Base-by-base conservation (phyloP, 2,113 vertebrate species). In the Rhinichthys klamathensis region DNA sequence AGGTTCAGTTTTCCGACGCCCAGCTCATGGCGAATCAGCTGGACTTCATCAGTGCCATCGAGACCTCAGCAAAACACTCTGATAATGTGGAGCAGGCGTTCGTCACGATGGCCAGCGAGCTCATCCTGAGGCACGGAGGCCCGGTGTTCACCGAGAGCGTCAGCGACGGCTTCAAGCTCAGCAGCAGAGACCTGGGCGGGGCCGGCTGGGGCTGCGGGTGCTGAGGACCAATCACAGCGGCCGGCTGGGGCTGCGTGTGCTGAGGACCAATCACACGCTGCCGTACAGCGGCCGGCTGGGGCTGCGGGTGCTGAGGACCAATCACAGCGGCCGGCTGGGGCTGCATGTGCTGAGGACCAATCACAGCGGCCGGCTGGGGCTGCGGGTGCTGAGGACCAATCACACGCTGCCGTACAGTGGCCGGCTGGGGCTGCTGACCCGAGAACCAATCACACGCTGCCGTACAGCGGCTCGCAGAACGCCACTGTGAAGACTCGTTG, bases 41-140 rank as follows among this genome's bases (percentile, higher is more conserved):
- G 0, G 96, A 96, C 75, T 96, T 96, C 90, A 92, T 96, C 83
- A 93, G 93, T 61, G 95, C 95, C 91, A 95, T 97, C 23, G 96
- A 97, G 91, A 97, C 96, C 0, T 97, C 96, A 0, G 96, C 96
- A 0, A 97, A 96, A 78, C 96, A 96, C 90, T 94, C 96, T 25
- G 96, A 93, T 93, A 97, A 97, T 0, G 96, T 97, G 91, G 96
- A 97, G 56, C 95, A 96, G 87, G 96, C 96, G 15, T 97, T 97
- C 89, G 89, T 93, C 85, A 93, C 96, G 90, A 93, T 97, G 94
- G 96, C 96, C 41, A 94, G 93, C 0, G 96, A 97, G 92, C 95
- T 97, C 46, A 96, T 97, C 91, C 84, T 96, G 90, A 91, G 96
- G 77, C 96, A 97, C 0, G 96, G 96, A 0, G 96, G 96, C 30